Evolutionary conservation across 2,797 vertebrate species (phyloP).

Genomic region (Sciurus carolinensis): DNA sequence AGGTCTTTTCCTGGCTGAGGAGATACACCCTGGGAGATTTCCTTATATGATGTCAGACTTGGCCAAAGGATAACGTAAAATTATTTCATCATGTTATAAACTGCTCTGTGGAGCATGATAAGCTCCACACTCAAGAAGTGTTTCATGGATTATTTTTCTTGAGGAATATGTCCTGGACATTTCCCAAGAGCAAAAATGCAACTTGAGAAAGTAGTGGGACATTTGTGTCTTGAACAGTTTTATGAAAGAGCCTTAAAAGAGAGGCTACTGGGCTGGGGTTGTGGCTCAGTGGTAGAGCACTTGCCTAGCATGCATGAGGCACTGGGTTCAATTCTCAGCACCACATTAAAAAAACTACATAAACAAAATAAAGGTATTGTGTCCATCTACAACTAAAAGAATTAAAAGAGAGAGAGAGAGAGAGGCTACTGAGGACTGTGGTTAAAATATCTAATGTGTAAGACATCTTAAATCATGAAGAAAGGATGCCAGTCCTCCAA

Average conservation of each 20-base stretch:
- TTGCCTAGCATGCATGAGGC: too few relatives aligned
- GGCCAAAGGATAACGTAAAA: not conserved
- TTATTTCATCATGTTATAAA: not conserved
- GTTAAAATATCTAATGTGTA: conserved; percentile 21
- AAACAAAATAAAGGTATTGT: too few relatives aligned
- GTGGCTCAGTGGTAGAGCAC: too few relatives aligned
- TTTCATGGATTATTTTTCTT: not conserved
- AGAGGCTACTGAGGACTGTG: not conserved
- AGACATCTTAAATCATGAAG: not conserved
- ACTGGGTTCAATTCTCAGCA: too few relatives aligned
- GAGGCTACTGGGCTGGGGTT: not conserved
- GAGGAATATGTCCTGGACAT: not conserved
- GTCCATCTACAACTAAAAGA: too few relatives aligned
- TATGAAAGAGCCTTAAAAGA: conserved; percentile 24
- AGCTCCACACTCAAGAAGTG: not conserved
- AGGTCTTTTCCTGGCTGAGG: not conserved
- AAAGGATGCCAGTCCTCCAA: not conserved
- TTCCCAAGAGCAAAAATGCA: not conserved
- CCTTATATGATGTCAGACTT: not conserved
- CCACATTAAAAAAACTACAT: too few relatives aligned
- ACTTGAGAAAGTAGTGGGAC: not conserved
- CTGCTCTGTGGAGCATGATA: not conserved
- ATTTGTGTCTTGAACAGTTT: conserved; percentile 1
- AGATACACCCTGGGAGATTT: not conserved
- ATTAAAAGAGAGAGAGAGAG: conserved; percentile 5